Evolutionary conservation across 2,797 vertebrate genomes (phyloP), one percentile per base, ranked within the genome.

Genomic region (Liparis tanakae): DNA sequence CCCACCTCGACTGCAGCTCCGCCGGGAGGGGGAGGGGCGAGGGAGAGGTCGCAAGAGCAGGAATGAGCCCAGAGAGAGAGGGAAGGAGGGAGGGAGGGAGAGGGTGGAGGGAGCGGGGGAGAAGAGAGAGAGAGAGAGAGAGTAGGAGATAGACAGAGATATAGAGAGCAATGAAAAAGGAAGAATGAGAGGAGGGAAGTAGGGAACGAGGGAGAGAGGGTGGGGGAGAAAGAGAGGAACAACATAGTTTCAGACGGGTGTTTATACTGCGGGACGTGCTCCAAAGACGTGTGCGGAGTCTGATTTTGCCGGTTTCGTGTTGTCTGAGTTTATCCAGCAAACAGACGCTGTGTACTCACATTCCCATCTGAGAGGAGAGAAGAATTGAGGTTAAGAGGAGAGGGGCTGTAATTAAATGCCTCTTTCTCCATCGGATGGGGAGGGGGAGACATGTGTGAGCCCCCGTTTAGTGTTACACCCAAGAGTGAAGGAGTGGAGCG

Each of bases 1-100:
- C 95, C 95, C 95, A 96, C 95, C 94, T 94, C 93, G 95, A 91
- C 88, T 91, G 92, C 91, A 84, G 87, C 82, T 82, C 89, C 77
- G 62, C 88, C 83, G 86, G 82, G 76, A 87, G 82, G 87, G 78
- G 84, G 84, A 86, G 84, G 85, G 90, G 84, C 72, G 34, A 86
- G 85, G 74, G 86, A 88, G 87, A 88, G 80, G 79, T 80, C 65
- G 76, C 73, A 75, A 77, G 86, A 86, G 81, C 78, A 88, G 88
- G 88, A 91, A 89, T 88, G 85, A 91, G 89, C 76, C 8, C 43
- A 44, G 74, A 78, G 74, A 53, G 74, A 54, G 50, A 54, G 51
- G 51, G 73, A 78, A 71, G 37, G 73, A 55, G 70, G 70, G 81
- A 85, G 75, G 36, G 67, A 70, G 81, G 60, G 79, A 81, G 86